Evolutionary conservation across 1,140 invertebrate species (phyloP).

Genomic region (Penaeus vannamei): DNA sequence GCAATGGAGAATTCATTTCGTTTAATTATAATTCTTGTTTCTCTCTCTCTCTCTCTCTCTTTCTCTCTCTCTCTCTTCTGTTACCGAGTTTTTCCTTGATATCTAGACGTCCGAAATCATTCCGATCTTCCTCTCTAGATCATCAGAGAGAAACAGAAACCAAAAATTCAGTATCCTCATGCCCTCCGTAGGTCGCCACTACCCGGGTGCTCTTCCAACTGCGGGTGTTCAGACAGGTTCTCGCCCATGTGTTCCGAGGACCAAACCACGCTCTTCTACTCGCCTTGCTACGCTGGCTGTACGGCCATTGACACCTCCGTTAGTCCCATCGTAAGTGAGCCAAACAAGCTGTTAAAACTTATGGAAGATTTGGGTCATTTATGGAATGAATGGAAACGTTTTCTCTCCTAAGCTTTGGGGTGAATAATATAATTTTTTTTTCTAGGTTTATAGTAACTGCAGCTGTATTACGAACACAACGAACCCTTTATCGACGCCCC

Average conservation of each 20-base stretch:
- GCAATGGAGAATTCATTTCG: no score
- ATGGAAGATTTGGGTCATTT: no score
- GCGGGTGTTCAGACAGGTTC: constrained; percentile 78
- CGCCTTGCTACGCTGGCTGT: constrained; percentile 82
- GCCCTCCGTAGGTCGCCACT: neutral
- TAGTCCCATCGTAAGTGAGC: constrained; percentile 52
- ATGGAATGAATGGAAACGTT: no score
- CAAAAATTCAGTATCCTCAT: no score
- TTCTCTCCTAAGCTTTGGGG: no score
- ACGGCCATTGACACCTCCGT: constrained; percentile 10
- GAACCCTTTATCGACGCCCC: neutral
- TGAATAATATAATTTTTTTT: neutral
- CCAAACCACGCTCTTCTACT: constrained; percentile 77
- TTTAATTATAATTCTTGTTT: no score
- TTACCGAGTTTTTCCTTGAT: no score
- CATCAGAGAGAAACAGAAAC: no score
- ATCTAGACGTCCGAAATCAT: no score
- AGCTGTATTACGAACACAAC: neutral
- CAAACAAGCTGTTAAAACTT: neutral
- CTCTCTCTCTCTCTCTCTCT: no score
- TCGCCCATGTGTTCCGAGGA: constrained; percentile 79
- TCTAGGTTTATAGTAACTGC: neutral
- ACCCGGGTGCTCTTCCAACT: constrained; percentile 71
- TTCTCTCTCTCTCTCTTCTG: no score
- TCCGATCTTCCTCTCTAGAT: no score